Conservation (phyloP, 2,113 vertebrate species). For the Pteronura brasiliensis region DNA sequence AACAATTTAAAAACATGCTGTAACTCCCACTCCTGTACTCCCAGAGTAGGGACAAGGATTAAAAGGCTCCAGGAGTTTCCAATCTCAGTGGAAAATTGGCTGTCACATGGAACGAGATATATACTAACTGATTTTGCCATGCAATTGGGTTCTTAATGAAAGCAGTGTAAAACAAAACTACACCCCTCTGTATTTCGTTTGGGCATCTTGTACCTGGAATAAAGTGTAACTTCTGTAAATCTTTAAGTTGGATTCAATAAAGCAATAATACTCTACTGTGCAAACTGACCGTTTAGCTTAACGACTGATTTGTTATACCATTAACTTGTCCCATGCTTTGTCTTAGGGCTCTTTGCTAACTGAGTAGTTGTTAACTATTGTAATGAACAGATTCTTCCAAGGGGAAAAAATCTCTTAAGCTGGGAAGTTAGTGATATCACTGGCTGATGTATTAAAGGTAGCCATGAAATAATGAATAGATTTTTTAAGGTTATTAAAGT, state of each 20-base stretch:
- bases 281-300: constrained; percentile 81
- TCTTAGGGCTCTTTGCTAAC: constrained; percentile 78
- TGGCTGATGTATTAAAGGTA: constrained; percentile 32
- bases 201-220: constrained; percentile 75
- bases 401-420: constrained; percentile 59
- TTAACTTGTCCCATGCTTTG: constrained; percentile 79
- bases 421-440: constrained; percentile 27
- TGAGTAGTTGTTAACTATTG: constrained; percentile 77
- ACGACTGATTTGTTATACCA: constrained; percentile 81
- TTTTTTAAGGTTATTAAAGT: constrained; percentile 49
- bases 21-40: background rate
- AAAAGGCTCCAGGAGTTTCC: constrained; percentile 72
- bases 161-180: constrained; percentile 78
- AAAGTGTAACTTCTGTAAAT: constrained; percentile 81
- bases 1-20: constrained; percentile 53
- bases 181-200: constrained; percentile 69
- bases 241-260: constrained; percentile 82
- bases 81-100: constrained; percentile 75
- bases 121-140: constrained; percentile 72
- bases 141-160: constrained; percentile 74
- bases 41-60: constrained; percentile 66
- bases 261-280: constrained; percentile 79
- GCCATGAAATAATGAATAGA: constrained; percentile 34
- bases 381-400: constrained; percentile 78
- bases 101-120: constrained; percentile 59